Base-by-base conservation (phyloP, 2,888 invertebrate species). In the Cheilosia urbana region DNA sequence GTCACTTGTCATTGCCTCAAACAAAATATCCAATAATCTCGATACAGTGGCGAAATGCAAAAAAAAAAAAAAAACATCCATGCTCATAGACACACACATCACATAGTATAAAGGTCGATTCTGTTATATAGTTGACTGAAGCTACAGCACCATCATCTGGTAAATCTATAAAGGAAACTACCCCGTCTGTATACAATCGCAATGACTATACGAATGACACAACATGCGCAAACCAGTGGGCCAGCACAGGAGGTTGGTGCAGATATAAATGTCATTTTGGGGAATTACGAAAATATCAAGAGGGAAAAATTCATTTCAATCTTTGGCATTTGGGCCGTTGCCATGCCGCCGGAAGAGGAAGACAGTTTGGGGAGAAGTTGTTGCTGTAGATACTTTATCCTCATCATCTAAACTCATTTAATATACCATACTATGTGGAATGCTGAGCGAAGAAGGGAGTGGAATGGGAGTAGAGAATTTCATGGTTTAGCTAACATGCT, bases 281-380 rank as follows among this genome's bases (percentile, higher is more conserved):
- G 77, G 78, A 78, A 73, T 77, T 81, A 81, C 81, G 69, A 87
- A 82, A 77, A 73, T 82, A 73, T 82, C 69, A 79, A 72, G 79
- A 79, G 75, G 78, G 75, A 72, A 79, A 87, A 83, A 68, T 79
- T 82, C 78, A 69, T 87, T 87, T 82, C 81, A 87, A 87, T 87
- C 63, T 85, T 65, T 76, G 69, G 80, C 55, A 71, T 71, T 80
- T 80, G 65, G 49, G 60, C 66, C 42, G 65, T 65, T 63, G 60
- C 49, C 40, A 55, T 37, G 27, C 45, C 19, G 27, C 45, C 19
- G 13, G 27, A 53, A 42, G 55, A 45, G 58, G 47, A 27, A 55
- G 55, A 30, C 24, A 60, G 30, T 55, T 42, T 55, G 42, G 58
- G 42, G 55, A 49, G 63, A 65, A 79, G 63, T 80, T 71, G 68